Evolutionary conservation across 2,888 invertebrate species (phyloP), one percentile per base, ranked within the genome.

Genomic region (Petrolisthes manimaculis): DNA sequence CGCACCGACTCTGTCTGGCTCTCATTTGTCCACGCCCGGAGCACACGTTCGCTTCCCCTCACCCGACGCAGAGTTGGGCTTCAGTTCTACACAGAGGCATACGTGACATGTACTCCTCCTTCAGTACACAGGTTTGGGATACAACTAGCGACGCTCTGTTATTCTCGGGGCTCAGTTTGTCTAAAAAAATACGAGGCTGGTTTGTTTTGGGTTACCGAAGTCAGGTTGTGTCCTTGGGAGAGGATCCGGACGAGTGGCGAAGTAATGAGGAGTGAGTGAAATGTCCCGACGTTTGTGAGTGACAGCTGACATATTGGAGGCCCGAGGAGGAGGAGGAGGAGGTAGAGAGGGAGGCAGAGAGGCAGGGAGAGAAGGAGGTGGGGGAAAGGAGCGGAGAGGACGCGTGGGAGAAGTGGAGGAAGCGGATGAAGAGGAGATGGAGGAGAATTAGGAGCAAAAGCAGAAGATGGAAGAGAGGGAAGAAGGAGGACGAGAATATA

Each of bases 211-310:
- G 79, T 24, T 21, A 61, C 3, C 67, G 80, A 82, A 8, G 55
- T 82, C 5, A n/a, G 9, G 81, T 55, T 14, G 67, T 61, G 18
- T 21, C 67, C 79, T 53, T 37, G 21, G 67, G 56, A 37, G 21
- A 53, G 80, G 79, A 69, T 67, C 80, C 83, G 86, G 83, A 86
- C 86, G 83, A 37, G 71, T 51, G 77, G 78, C 67, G 77, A 56
- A 78, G 86, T 89, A 89, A 89, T 89, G 89, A 89, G 89, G 89
- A 86, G 86, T 86, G 83, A 89, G 89, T 86, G 89, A 89, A 89
- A 89, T 86, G 89, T 89, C 89, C 86, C 80, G 86, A 86, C 89
- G 83, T 86, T 83, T 86, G 89, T 89, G 89, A 89, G 89, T 89
- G 89, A 89, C 86, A 86, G 75, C 86, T 89, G 89, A 89, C 89